Evolutionary conservation across 30 jellyfish, hydroid and myxozoan species (phyloP).

Genomic region (Hydra vulgaris): DNA sequence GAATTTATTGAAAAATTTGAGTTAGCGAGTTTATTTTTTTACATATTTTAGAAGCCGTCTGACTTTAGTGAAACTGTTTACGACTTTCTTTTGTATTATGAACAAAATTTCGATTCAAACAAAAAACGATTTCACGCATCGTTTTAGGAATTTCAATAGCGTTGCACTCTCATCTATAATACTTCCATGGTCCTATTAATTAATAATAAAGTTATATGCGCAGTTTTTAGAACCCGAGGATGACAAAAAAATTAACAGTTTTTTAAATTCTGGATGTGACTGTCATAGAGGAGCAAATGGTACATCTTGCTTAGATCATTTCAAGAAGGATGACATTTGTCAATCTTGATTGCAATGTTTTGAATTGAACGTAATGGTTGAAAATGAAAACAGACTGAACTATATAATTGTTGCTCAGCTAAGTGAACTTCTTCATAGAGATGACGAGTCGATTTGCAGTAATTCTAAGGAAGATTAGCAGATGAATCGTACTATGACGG

Average conservation of each 20-base stretch:
- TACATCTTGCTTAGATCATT: background rate
- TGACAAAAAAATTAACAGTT: background rate
- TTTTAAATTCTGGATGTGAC: background rate
- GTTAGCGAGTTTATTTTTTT: too few relatives aligned
- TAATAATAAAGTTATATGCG: too few relatives aligned
- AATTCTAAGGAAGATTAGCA: background rate
- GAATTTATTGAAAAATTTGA: too few relatives aligned
- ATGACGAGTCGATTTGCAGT: background rate
- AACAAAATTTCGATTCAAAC: too few relatives aligned
- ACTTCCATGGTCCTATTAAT: too few relatives aligned
- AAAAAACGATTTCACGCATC: too few relatives aligned
- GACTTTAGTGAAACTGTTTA: too few relatives aligned
- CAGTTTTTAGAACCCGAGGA: background rate
- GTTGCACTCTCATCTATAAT: too few relatives aligned
- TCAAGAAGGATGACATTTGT: background rate
- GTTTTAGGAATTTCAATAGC: too few relatives aligned
- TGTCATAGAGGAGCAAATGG: background rate
- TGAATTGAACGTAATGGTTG: background rate
- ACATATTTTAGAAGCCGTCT: too few relatives aligned
- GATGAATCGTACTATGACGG: background rate
- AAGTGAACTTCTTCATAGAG: background rate
- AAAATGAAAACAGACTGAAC: background rate
- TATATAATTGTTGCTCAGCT: background rate
- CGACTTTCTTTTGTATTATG: too few relatives aligned
- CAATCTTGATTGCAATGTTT: background rate